phyloP scores from a whole-genome alignment of 2,888 invertebrate species.

The Nysson spinosus region DNA sequence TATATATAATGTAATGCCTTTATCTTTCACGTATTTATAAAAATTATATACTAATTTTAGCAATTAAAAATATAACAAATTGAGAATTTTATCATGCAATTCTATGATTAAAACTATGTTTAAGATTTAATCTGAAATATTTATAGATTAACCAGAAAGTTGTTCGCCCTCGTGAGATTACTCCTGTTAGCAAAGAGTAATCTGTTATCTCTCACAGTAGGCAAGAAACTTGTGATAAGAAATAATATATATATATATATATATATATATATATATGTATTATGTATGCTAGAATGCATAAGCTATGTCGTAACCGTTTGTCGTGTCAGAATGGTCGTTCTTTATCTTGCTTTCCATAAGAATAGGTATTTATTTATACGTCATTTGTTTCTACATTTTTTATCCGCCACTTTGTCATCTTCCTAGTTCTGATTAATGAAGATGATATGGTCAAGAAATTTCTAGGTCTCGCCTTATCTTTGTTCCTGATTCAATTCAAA shows the following conservation, averaged over 20 bases:
- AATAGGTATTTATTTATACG: not conserved
- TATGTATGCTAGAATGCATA: not conserved
- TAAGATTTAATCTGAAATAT: too few relatives aligned
- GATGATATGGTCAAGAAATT: not conserved
- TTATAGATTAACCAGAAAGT: too few relatives aligned
- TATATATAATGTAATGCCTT: too few relatives aligned
- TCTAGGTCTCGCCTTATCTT: not conserved
- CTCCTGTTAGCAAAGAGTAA: too few relatives aligned
- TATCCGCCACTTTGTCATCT: not conserved
- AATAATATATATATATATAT: not conserved
- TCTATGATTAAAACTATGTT: too few relatives aligned
- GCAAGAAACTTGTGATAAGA: not conserved
- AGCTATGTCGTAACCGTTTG: constrained; percentile 14
- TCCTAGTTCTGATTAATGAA: not conserved
- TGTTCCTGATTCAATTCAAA: not conserved
- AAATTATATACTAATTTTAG: too few relatives aligned
- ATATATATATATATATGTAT: constrained; percentile 8
- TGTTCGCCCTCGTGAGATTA: too few relatives aligned
- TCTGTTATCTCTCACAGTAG: not conserved
- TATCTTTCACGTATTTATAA: too few relatives aligned
- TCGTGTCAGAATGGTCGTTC: not conserved
- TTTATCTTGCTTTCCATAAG: constrained; percentile 6
- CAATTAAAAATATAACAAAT: too few relatives aligned
- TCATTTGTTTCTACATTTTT: not conserved
- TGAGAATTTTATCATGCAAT: too few relatives aligned